Evolutionary conservation across 1,140 invertebrate genomes (phyloP).

Genomic region (Solen grandis): DNA sequence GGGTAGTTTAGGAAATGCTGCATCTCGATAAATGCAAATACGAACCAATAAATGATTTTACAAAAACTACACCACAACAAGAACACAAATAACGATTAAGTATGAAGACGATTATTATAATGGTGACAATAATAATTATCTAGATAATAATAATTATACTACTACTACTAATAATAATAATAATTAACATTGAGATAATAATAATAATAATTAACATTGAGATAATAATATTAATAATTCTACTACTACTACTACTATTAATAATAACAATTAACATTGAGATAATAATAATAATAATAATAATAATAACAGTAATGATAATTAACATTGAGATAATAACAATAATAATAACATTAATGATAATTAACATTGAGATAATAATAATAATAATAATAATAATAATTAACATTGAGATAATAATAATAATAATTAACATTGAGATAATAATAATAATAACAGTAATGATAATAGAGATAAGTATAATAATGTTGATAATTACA

Average conservation of each 20-base stretch:
- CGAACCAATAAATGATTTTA: too few relatives aligned
- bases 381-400: conserved; percentile 10
- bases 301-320: conserved; percentile 4
- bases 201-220: background rate
- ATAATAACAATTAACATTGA: background rate
- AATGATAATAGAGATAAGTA: too few relatives aligned
- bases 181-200: background rate
- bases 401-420: background rate
- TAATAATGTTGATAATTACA: too few relatives aligned
- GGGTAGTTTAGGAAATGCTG: too few relatives aligned
- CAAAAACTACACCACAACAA: too few relatives aligned
- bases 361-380: background rate
- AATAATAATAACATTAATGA: conserved; percentile 4
- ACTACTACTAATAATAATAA: too few relatives aligned
- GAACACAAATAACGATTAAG: too few relatives aligned
- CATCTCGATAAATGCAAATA: too few relatives aligned
- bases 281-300: conserved; percentile 5
- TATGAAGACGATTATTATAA: too few relatives aligned
- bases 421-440: background rate
- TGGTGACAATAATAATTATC: too few relatives aligned
- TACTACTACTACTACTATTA: background rate
- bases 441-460: conserved; percentile 8
- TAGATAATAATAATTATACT: too few relatives aligned
- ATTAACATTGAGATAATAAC: background rate
- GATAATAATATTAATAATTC: background rate